phyloP scores from a whole-genome alignment of 2,888 invertebrate genomes.

The Dasypolia templi region DNA sequence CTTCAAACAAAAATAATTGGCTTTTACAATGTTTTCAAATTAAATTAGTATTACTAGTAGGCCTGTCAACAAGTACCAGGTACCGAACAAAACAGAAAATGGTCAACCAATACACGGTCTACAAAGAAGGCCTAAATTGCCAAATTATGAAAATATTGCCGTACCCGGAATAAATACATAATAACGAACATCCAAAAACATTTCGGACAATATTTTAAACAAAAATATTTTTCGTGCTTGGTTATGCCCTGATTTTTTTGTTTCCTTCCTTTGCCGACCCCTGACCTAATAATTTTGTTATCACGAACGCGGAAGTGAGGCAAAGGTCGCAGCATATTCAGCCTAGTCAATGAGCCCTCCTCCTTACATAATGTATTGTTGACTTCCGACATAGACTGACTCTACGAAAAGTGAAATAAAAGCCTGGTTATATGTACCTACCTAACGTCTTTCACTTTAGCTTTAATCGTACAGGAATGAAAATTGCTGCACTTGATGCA shows the following conservation, averaged over 20 bases:
- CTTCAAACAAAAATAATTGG: no score
- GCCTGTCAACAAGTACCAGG: no score
- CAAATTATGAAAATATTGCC: neutral
- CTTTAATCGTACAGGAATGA: neutral
- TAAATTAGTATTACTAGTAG: no score
- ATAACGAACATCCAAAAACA: neutral
- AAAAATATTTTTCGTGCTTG: constrained; percentile 34
- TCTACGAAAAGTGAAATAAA: constrained; percentile 34
- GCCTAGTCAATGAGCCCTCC: constrained; percentile 51
- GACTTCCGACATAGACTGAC: constrained; percentile 45
- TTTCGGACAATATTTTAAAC: constrained; percentile 10
- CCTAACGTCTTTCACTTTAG: neutral
- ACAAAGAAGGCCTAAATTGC: neutral
- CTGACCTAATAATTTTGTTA: constrained; percentile 64
- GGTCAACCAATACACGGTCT: no score
- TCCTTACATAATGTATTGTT: constrained; percentile 60
- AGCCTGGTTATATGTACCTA: neutral
- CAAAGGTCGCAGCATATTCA: constrained; percentile 55
- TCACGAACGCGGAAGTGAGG: constrained; percentile 53
- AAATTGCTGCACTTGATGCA: neutral
- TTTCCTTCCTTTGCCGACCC: constrained; percentile 28
- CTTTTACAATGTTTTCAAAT: no score
- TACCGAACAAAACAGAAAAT: no score
- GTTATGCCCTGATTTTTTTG: constrained; percentile 41
- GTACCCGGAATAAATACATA: constrained; percentile 22